phyloP scores from a whole-genome alignment of 35 echinoderm and acorn worm genomes.

The Chiridota heheva region DNA sequence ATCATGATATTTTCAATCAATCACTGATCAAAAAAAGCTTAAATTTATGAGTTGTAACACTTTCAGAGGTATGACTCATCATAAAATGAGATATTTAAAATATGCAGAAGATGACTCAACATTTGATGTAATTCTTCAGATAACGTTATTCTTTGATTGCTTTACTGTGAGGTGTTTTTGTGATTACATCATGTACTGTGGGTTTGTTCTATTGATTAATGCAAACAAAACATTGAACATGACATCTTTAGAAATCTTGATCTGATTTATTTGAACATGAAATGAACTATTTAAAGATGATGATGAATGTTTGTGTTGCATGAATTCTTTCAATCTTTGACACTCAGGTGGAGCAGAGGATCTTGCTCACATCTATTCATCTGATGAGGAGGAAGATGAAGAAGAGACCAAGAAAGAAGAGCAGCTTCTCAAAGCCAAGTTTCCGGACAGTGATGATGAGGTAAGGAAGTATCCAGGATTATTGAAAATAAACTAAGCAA shows the following conservation, averaged over 20 bases:
- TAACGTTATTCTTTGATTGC: too few relatives aligned
- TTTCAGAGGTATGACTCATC: too few relatives aligned
- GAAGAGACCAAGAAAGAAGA: conserved; percentile 75
- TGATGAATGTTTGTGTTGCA: background rate
- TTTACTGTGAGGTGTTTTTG: too few relatives aligned
- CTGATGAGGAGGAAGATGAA: conserved; percentile 75
- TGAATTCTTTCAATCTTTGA: background rate
- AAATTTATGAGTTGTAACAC: too few relatives aligned
- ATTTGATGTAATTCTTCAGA: too few relatives aligned
- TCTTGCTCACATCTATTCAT: conserved; percentile 72
- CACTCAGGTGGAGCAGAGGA: background rate
- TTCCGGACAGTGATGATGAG: conserved; percentile 44
- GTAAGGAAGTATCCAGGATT: conserved; percentile 3
- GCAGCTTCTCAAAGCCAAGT: conserved; percentile 80
- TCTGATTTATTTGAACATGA: background rate
- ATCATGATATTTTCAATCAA: too few relatives aligned
- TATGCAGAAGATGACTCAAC: too few relatives aligned
- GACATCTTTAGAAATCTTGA: background rate
- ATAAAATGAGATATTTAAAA: too few relatives aligned
- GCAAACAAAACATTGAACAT: background rate
- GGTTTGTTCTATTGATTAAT: too few relatives aligned
- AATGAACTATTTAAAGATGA: background rate
- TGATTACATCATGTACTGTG: too few relatives aligned
- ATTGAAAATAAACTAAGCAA: conserved; percentile 8
- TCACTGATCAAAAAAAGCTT: too few relatives aligned